Conservation (phyloP, 2,888 invertebrate genomes). For the Labia minor region DNA sequence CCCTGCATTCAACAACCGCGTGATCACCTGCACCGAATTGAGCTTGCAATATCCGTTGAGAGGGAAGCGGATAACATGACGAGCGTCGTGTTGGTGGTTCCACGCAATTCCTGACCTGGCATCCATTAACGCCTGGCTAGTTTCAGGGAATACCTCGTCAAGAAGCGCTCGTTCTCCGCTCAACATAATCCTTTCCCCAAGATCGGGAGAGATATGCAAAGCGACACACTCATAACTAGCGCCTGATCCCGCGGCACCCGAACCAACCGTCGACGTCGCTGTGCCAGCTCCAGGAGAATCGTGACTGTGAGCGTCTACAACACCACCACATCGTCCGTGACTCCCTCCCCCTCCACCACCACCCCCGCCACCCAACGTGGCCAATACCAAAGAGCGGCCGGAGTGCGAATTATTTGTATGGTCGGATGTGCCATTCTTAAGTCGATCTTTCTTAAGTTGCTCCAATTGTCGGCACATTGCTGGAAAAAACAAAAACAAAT, state of each 20-base stretch:
- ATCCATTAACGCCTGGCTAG: constrained; percentile 68
- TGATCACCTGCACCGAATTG: constrained; percentile 79
- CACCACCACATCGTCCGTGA: constrained; percentile 29
- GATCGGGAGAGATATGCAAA: constrained; percentile 66
- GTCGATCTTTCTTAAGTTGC: constrained; percentile 57
- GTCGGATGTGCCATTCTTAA: constrained; percentile 43
- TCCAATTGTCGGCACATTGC: constrained; percentile 64
- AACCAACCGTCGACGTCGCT: constrained; percentile 18
- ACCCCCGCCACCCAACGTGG: constrained; percentile 34
- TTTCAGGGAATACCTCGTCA: constrained; percentile 66
- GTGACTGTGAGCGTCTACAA: constrained; percentile 28
- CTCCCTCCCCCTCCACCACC: constrained; percentile 28
- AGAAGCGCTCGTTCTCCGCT: constrained; percentile 67
- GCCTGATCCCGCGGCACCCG: constrained; percentile 17
- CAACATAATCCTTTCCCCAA: constrained; percentile 70
- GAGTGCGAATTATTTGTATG: background rate
- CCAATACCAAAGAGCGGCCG: constrained; percentile 24
- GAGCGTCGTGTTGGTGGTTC: constrained; percentile 63
- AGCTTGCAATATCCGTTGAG: constrained; percentile 81
- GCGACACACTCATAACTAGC: constrained; percentile 61
- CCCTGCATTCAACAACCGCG: constrained; percentile 64
- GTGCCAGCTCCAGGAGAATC: constrained; percentile 27
- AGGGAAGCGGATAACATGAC: constrained; percentile 74
- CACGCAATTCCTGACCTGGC: constrained; percentile 67
- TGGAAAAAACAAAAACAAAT: constrained; percentile 34